phyloP scores from a whole-genome alignment of 92 coral and sea anemone species.

The Muricea muricata region DNA sequence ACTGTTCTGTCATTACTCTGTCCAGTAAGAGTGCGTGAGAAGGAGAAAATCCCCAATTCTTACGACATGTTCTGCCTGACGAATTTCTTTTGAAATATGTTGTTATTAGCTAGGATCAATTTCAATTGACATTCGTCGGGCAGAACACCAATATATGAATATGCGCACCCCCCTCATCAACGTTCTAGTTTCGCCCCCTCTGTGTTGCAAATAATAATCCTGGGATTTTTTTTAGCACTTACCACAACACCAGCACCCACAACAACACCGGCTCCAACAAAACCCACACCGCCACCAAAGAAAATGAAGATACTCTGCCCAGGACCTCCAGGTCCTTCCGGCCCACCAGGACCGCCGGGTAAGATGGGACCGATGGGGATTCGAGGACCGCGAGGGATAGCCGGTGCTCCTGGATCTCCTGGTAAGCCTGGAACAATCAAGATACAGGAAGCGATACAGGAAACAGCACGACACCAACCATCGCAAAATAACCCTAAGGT shows the following conservation, averaged over 20 bases:
- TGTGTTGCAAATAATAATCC: too few species aligned
- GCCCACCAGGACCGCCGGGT: background rate
- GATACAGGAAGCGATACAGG: background rate
- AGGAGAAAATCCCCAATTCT: too few species aligned
- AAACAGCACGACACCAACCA: background rate
- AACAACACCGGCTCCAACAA: background rate
- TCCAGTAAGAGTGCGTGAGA: too few species aligned
- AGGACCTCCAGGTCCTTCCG: background rate
- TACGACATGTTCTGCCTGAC: too few species aligned
- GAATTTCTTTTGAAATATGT: too few species aligned
- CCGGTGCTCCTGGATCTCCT: background rate
- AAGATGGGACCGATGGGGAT: background rate
- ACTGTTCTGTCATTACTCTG: too few species aligned
- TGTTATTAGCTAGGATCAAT: too few species aligned
- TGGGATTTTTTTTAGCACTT: background rate
- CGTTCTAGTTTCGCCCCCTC: too few species aligned
- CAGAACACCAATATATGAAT: too few species aligned
- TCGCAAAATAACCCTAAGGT: background rate
- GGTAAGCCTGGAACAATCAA: background rate
- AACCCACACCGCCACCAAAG: background rate
- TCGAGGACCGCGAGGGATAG: background rate
- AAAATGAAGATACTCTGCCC: conserved; percentile 4
- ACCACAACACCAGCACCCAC: background rate
- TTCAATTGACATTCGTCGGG: too few species aligned
- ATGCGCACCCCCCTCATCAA: too few species aligned